phyloP scores from a whole-genome alignment of 1,140 invertebrate genomes.

The Apis cerana region DNA sequence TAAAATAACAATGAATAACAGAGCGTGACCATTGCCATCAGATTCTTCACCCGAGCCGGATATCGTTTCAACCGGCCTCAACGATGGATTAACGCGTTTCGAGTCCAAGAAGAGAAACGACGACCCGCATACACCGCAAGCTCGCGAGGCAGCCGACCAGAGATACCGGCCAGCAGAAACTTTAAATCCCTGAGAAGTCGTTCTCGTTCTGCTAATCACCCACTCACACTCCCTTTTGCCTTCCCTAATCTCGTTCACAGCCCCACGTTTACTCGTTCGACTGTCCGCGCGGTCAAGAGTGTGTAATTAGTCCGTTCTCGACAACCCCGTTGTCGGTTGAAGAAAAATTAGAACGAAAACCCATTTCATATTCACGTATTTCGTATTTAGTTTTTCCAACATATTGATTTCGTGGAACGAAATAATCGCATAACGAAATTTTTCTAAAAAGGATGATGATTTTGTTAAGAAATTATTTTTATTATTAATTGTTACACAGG shows the following conservation, averaged over 20 bases:
- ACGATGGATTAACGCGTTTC: slow-evolving; percentile 8
- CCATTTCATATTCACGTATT: no score
- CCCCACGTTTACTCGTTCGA: slow-evolving; percentile 24
- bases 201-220: slow-evolving; percentile 60
- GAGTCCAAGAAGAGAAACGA: not conserved
- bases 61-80: slow-evolving; percentile 1
- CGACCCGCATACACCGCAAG: slow-evolving; percentile 1
- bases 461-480: no score
- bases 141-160: not conserved
- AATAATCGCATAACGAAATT: no score
- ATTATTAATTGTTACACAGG: no score
- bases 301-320: slow-evolving; percentile 53
- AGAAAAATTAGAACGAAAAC: slow-evolving; percentile 19
- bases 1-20: not conserved
- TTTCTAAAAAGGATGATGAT: no score
- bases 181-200: slow-evolving; percentile 64
- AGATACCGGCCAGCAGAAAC: slow-evolving; percentile 30
- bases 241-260: slow-evolving; percentile 46
- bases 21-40: not conserved
- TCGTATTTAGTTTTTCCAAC: no score
- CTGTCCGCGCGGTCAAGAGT: slow-evolving; percentile 12
- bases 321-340: not conserved
- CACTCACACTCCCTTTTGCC: slow-evolving; percentile 38
- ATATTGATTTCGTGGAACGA: no score
- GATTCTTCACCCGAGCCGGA: not conserved